Evolutionary conservation across 64 coral and sea anemone species (phyloP).

Genomic region (Pachyseris speciosa): DNA sequence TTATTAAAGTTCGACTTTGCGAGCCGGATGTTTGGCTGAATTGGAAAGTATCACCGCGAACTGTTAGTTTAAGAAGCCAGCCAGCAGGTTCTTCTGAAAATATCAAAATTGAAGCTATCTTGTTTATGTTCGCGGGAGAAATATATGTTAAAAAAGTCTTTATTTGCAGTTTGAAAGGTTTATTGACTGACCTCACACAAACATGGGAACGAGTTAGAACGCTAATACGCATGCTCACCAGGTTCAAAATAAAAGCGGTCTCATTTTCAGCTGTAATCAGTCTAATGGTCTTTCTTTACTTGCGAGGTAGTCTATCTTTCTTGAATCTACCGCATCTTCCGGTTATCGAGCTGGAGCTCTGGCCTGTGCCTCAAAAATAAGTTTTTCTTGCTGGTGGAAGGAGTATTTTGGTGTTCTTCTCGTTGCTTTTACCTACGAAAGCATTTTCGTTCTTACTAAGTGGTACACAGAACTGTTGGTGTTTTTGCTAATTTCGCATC

Average conservation of each 20-base stretch:
- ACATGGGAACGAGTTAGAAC: constrained; percentile 1
- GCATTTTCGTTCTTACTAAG: constrained; percentile 9
- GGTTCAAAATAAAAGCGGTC: constrained; percentile 72
- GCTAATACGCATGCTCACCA: constrained; percentile 50
- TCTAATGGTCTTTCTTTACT: constrained; percentile 11
- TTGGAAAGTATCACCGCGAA: constrained; percentile 65
- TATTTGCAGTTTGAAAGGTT: constrained; percentile 20
- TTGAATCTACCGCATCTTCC: constrained; percentile 73
- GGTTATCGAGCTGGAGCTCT: neutral
- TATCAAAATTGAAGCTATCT: constrained; percentile 74
- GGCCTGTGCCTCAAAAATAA: neutral
- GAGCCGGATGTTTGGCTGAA: constrained; percentile 86
- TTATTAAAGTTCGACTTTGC: constrained; percentile 76
- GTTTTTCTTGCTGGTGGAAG: neutral
- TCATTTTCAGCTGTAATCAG: constrained; percentile 44
- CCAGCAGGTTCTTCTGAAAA: constrained; percentile 88
- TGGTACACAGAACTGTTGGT: constrained; percentile 17
- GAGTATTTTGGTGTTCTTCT: neutral
- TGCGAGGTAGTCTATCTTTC: neutral
- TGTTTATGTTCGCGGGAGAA: constrained; percentile 70
- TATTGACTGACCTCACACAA: neutral
- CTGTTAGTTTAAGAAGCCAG: constrained; percentile 84
- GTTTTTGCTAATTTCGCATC: constrained; percentile 22
- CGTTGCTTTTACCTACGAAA: neutral
- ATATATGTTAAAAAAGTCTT: constrained; percentile 70